Evolutionary conservation across 2,888 invertebrate genomes (phyloP).

Genomic region (Troilus luridus): DNA sequence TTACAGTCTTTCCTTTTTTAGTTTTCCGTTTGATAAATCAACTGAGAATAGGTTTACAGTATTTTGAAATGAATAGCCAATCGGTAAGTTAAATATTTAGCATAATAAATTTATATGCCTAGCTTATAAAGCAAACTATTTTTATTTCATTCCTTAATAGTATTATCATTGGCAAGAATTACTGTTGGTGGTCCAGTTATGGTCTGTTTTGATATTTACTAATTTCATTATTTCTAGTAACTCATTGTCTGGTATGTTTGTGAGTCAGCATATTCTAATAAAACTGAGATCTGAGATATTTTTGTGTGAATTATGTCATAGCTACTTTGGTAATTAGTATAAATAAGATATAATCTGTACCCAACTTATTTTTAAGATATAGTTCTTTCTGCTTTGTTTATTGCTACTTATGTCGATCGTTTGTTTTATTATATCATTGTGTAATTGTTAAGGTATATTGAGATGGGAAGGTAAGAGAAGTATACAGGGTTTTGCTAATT

Average conservation of each 20-base stretch:
- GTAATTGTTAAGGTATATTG: too few relatives aligned
- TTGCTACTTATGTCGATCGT: too few relatives aligned
- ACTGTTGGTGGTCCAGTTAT: background rate
- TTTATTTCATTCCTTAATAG: background rate
- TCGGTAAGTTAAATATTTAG: background rate
- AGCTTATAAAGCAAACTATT: background rate
- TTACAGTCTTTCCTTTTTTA: background rate
- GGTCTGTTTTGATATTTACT: background rate
- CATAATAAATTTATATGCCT: background rate
- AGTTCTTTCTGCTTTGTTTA: too few relatives aligned
- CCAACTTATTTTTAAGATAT: too few relatives aligned
- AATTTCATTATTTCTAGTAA: background rate
- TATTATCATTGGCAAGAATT: background rate
- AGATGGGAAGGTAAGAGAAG: too few relatives aligned
- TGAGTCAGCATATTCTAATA: too few relatives aligned
- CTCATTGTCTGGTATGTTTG: background rate
- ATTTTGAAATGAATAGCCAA: conserved; percentile 17
- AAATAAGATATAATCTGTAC: too few relatives aligned
- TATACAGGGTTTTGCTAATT: too few relatives aligned
- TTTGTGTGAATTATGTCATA: background rate
- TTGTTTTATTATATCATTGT: too few relatives aligned
- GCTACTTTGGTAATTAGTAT: background rate
- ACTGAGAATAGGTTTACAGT: background rate
- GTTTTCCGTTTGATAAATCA: background rate
- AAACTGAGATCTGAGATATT: too few relatives aligned